Conservation (phyloP, 2,888 invertebrate genomes). For the Ischnus inquisitorius region DNA sequence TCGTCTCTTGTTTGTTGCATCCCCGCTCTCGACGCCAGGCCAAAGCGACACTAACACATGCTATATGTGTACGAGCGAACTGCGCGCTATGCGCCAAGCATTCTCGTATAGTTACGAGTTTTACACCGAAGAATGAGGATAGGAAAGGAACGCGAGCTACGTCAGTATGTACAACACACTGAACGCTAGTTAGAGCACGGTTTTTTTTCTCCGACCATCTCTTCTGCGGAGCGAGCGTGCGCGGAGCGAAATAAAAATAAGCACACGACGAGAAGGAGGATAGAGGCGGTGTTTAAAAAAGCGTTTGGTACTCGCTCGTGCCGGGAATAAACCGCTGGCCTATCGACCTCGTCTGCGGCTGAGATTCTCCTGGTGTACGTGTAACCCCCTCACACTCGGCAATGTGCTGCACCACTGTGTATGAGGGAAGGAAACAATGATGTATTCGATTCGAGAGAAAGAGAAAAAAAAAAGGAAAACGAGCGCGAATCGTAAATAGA, state of each 20-base stretch:
- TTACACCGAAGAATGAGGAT: slow-evolving; percentile 51
- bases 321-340: slow-evolving; percentile 75
- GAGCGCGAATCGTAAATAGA: slow-evolving; percentile 74
- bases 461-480: slow-evolving; percentile 40
- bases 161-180: slow-evolving; percentile 39
- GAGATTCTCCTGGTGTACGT: slow-evolving; percentile 65
- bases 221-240: slow-evolving; percentile 1
- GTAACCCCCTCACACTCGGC: slow-evolving; percentile 24
- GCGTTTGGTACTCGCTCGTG: slow-evolving; percentile 61
- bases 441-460: slow-evolving; percentile 67
- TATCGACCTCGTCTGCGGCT: slow-evolving; percentile 75
- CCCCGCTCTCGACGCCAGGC: slow-evolving; percentile 8
- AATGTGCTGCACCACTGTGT: background rate
- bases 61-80: slow-evolving; percentile 14
- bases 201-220: slow-evolving; percentile 19
- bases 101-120: slow-evolving; percentile 46
- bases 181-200: slow-evolving; percentile 37
- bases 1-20: slow-evolving; percentile 23
- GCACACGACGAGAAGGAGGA: slow-evolving; percentile 63
- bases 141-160: slow-evolving; percentile 47
- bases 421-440: slow-evolving; percentile 64
- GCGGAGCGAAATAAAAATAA: slow-evolving; percentile 50
- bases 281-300: slow-evolving; percentile 68
- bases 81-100: slow-evolving; percentile 15
- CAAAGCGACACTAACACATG: background rate